Conservation (phyloP, 2,797 vertebrate genomes). For the Acestrorhynchus altus region DNA sequence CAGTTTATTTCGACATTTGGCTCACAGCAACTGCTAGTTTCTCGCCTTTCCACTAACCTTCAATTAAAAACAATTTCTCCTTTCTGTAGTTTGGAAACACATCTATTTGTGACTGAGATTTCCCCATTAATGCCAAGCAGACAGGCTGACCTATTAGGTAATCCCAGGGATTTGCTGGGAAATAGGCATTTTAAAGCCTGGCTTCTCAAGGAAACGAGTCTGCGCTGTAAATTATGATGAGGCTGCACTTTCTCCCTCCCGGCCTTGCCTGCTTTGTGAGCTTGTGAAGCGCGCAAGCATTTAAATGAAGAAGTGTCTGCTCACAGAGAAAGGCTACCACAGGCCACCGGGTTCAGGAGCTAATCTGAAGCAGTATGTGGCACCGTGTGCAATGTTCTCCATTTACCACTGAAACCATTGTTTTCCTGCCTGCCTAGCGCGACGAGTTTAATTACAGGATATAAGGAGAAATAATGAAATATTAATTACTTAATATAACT, state of each 20-base stretch:
- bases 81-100: conserved; percentile 43
- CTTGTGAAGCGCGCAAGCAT: conserved; percentile 13
- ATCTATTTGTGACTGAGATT: conserved; percentile 54
- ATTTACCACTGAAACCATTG: neutral
- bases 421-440: neutral
- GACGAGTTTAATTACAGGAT: neutral
- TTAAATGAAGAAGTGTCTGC: conserved; percentile 38
- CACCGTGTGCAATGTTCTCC: neutral
- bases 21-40: neutral
- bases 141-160: conserved; percentile 78
- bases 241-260: conserved; percentile 69
- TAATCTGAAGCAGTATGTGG: conserved; percentile 1
- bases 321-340: conserved; percentile 3
- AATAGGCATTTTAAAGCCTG: conserved; percentile 74
- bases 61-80: conserved; percentile 36
- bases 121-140: conserved; percentile 63
- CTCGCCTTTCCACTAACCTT: neutral
- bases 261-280: conserved; percentile 60
- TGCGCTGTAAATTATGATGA: conserved; percentile 75
- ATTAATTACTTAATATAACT: neutral
- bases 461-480: neutral
- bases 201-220: conserved; percentile 66
- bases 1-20: neutral
- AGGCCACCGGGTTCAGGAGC: conserved; percentile 13
- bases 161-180: conserved; percentile 75